phyloP scores from a whole-genome alignment of 2,888 invertebrate species.

The Plutella xylostella region DNA sequence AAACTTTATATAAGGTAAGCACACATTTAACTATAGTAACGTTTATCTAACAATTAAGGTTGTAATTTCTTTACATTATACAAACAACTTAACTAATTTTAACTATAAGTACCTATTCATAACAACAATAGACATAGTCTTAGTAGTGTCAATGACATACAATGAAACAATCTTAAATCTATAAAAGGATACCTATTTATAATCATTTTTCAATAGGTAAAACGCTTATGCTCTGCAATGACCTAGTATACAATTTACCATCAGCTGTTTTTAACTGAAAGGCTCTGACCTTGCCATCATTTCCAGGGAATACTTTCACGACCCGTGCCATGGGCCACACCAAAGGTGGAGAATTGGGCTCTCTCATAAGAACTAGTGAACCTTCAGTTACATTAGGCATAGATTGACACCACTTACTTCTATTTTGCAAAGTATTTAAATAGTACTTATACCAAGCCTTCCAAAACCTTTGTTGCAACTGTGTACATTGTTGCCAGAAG shows the following conservation, averaged over 20 bases:
- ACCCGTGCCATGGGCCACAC: constrained; percentile 14
- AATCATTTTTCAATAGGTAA: constrained; percentile 1
- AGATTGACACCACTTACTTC: constrained; percentile 10
- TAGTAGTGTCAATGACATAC: no score
- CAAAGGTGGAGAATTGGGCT: constrained; percentile 8
- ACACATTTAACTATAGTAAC: no score
- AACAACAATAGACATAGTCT: no score
- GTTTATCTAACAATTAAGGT: background rate
- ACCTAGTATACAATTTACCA: constrained; percentile 7
- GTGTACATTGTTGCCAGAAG: constrained; percentile 9
- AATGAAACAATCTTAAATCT: background rate
- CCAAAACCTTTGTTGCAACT: constrained; percentile 13
- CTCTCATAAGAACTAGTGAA: constrained; percentile 11
- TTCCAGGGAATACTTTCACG: constrained; percentile 11
- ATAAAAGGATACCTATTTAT: no score
- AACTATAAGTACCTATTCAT: no score
- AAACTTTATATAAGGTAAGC: no score
- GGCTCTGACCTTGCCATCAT: constrained; percentile 11
- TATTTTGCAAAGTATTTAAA: constrained; percentile 10
- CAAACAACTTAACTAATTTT: no score
- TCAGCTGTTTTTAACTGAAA: constrained; percentile 4
- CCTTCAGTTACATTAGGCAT: constrained; percentile 12
- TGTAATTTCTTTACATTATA: no score
- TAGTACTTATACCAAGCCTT: constrained; percentile 11
- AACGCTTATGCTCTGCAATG: constrained; percentile 1